These are phyloP conservation scores for Ophiodon elongatus DNA, from an alignment of 2,113 vertebrate species.

Conservation along the genomic window DNA sequence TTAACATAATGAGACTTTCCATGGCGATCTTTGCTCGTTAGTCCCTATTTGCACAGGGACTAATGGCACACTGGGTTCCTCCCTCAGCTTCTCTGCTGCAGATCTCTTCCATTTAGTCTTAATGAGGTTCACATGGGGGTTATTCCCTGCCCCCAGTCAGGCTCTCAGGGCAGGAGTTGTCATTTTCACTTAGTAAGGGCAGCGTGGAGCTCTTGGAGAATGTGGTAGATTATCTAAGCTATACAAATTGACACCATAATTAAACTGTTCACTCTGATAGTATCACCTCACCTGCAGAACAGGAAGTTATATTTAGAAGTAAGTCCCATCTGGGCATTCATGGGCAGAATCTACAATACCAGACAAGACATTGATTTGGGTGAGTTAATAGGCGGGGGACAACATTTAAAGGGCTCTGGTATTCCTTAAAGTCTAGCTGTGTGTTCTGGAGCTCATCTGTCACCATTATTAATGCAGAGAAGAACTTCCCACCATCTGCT, in stretches of 20 bases:
- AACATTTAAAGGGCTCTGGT: slow-evolving; percentile 9
- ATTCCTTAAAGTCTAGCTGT: not conserved
- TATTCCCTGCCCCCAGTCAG: slow-evolving; percentile 33
- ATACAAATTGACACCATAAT: slow-evolving; percentile 46
- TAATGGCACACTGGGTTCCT: slow-evolving; percentile 24
- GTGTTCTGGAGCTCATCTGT: not conserved
- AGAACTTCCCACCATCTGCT: slow-evolving; percentile 31
- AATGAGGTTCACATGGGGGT: slow-evolving; percentile 60
- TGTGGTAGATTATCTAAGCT: not conserved
- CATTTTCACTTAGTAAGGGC: slow-evolving; percentile 46
- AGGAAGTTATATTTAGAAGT: not conserved
- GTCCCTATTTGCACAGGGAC: slow-evolving; percentile 38
- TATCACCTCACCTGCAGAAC: slow-evolving; percentile 10
- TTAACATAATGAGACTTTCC: slow-evolving; percentile 22
- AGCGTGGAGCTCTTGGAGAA: slow-evolving; percentile 7
- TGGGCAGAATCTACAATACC: not conserved
- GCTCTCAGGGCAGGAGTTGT: slow-evolving; percentile 49
- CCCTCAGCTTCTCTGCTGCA: slow-evolving; percentile 8
- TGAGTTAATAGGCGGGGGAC: not conserved
- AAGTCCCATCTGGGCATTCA: not conserved
- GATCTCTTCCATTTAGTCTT: slow-evolving; percentile 40
- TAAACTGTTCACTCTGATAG: slow-evolving; percentile 2
- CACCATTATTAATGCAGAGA: slow-evolving; percentile 19
- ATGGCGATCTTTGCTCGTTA: slow-evolving; percentile 60
- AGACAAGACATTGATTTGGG: not conserved